A percentile compares a stretch with the other conserved stretches of the same genome.
These are phyloP conservation scores for Crioceris asparagi DNA, from an alignment of 2,888 invertebrate species.

Conservation along the genomic window DNA sequence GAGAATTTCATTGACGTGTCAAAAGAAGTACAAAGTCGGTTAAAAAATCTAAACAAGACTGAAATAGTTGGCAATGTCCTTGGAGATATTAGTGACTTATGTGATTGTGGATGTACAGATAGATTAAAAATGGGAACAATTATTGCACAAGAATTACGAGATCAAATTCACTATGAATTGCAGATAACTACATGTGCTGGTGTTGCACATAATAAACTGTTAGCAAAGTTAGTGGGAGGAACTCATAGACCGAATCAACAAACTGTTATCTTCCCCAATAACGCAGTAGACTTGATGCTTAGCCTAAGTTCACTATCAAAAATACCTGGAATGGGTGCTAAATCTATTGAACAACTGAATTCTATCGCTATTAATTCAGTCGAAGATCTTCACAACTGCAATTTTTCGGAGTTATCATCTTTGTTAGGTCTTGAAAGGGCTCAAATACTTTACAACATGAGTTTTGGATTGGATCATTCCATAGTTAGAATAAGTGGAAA, in stretches of 20 bases:
- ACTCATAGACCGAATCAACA: constrained; percentile 74
- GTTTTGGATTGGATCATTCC: constrained; percentile 64
- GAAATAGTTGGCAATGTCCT: constrained; percentile 45
- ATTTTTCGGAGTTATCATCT: constrained; percentile 39
- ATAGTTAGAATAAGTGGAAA: constrained; percentile 64
- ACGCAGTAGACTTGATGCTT: constrained; percentile 53
- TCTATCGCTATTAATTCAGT: constrained; percentile 56
- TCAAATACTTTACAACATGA: constrained; percentile 55
- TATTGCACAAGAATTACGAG: constrained; percentile 67
- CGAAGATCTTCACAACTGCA: constrained; percentile 53
- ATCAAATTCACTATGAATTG: constrained; percentile 54
- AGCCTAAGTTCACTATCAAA: constrained; percentile 49
- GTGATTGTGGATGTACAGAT: constrained; percentile 64
- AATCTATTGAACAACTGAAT: constrained; percentile 53
- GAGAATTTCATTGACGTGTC: constrained; percentile 79
- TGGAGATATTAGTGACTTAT: constrained; percentile 43
- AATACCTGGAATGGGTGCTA: constrained; percentile 69
- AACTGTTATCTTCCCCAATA: constrained; percentile 63
- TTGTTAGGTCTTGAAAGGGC: constrained; percentile 60
- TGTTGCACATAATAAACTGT: constrained; percentile 70
- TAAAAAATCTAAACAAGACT: constrained; percentile 22
- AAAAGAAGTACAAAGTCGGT: constrained; percentile 47
- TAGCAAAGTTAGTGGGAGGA: constrained; percentile 67
- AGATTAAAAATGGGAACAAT: constrained; percentile 59
- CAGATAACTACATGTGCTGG: constrained; percentile 74